These are phyloP conservation scores for Macrophya alboannulata DNA, from an alignment of 2,888 invertebrate species.

Conservation along the genomic window DNA sequence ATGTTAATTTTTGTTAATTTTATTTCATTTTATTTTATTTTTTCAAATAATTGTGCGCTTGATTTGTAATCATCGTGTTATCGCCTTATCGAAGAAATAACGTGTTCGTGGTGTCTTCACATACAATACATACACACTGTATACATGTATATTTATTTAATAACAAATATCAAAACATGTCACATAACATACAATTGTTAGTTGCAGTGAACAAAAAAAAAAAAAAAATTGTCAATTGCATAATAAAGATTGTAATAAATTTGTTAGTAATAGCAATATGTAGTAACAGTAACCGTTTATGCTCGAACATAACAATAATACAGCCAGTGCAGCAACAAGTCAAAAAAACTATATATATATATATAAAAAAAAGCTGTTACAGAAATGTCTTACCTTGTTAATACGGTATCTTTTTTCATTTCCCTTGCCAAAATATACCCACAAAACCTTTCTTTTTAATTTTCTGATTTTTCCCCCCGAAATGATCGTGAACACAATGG, in stretches of 20 bases:
- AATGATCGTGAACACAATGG: not conserved
- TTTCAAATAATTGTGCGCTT: too few species aligned
- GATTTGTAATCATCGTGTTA: too few species aligned
- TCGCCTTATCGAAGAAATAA: not conserved
- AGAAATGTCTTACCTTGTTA: constrained; percentile 2
- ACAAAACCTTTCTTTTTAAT: not conserved
- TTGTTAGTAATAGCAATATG: not conserved
- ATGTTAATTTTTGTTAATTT: too few species aligned
- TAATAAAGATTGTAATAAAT: too few species aligned
- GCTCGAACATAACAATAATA: not conserved
- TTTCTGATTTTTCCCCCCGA: not conserved
- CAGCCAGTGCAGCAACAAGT: not conserved
- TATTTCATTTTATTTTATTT: too few species aligned
- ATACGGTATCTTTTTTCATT: not conserved
- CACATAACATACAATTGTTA: not conserved
- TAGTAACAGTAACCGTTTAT: not conserved
- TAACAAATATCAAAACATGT: not conserved
- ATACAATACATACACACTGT: not conserved
- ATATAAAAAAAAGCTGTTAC: not conserved
- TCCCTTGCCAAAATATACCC: not conserved
- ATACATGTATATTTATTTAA: not conserved
- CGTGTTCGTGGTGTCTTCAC: not conserved
- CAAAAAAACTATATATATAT: not conserved
- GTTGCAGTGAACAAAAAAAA: not conserved
- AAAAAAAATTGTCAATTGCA: too few species aligned